A percentile compares a stretch with the other conserved stretches of the same genome.
These are phyloP conservation scores for Balaenoptera acutorostrata DNA, from an alignment of 2,113 vertebrate genomes.

Conservation along the genomic window DNA sequence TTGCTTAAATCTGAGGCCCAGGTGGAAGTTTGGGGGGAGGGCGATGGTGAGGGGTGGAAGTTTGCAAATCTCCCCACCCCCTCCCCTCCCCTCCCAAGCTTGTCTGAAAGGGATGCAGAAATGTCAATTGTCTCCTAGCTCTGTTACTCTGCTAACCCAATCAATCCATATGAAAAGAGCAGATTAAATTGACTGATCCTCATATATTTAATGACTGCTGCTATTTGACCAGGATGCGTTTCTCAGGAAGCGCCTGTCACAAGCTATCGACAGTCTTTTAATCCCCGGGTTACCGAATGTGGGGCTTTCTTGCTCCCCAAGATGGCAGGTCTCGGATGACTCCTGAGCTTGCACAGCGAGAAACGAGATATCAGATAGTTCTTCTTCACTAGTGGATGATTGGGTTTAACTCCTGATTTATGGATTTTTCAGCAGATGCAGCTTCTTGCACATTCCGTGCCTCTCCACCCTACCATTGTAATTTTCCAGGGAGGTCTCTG, in stretches of 20 bases:
- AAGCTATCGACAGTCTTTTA: constrained; percentile 89
- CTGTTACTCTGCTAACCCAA: constrained; percentile 85
- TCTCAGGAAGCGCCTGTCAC: constrained; percentile 89
- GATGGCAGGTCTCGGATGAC: constrained; percentile 83
- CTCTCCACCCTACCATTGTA: not conserved
- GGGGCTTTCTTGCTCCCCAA: constrained; percentile 84
- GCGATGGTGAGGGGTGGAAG: not conserved
- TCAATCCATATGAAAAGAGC: constrained; percentile 92
- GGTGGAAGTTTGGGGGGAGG: not conserved
- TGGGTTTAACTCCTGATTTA: constrained; percentile 82
- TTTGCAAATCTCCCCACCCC: not conserved
- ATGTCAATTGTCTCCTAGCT: constrained; percentile 86
- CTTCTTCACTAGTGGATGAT: constrained; percentile 84
- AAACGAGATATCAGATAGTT: constrained; percentile 83
- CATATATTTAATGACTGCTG: constrained; percentile 94
- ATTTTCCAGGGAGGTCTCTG: not conserved
- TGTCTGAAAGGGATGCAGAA: constrained; percentile 79
- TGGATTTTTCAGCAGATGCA: constrained; percentile 80
- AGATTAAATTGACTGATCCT: constrained; percentile 93
- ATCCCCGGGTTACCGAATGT: constrained; percentile 87
- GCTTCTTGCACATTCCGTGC: constrained; percentile 67
- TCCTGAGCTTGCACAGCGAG: constrained; percentile 78
- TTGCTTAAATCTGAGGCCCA: not conserved
- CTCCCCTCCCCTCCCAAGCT: no score
- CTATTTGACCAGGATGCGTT: constrained; percentile 88